These are phyloP conservation scores for Hoplias malabaricus DNA, from an alignment of 2,113 vertebrate species.

Conservation along the genomic window DNA sequence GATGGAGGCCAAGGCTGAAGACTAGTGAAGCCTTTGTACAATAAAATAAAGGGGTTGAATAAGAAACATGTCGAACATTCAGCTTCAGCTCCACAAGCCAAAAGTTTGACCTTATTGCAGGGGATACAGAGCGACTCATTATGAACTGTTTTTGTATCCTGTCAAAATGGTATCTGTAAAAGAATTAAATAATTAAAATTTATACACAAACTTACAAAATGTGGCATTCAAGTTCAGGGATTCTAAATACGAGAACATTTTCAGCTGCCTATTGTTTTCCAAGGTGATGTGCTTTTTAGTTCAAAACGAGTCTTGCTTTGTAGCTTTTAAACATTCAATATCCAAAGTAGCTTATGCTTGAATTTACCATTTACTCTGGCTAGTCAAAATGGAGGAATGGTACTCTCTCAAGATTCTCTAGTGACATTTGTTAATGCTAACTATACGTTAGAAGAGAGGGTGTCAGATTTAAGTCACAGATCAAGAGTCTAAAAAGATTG, in stretches of 20 bases:
- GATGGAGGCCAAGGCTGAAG: conserved; percentile 97
- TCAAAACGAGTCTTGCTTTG: no score
- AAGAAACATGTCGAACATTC: conserved; percentile 42
- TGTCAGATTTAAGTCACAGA: no score
- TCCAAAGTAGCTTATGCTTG: no score
- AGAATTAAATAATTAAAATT: conserved; percentile 23
- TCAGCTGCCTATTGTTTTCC: no score
- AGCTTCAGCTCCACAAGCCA: neutral
- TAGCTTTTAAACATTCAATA: no score
- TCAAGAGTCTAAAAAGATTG: no score
- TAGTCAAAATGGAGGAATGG: conserved; percentile 29
- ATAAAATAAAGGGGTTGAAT: conserved; percentile 24
- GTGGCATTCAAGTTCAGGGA: neutral
- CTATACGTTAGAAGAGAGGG: no score
- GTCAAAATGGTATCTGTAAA: conserved; percentile 35
- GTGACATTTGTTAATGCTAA: no score
- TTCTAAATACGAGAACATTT: no score
- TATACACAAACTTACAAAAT: neutral
- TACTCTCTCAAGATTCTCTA: conserved; percentile 24
- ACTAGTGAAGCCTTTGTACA: conserved; percentile 78
- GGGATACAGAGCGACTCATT: conserved; percentile 29
- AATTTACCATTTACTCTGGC: no score
- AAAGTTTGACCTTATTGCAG: neutral
- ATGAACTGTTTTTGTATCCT: conserved; percentile 45
- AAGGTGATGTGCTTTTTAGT: no score